Percentiles rank a stretch among this genome's conserved stretches.
Evolutionary conservation across 1,140 invertebrate genomes (phyloP).

Genomic region (Leptoteleia sp.): DNA sequence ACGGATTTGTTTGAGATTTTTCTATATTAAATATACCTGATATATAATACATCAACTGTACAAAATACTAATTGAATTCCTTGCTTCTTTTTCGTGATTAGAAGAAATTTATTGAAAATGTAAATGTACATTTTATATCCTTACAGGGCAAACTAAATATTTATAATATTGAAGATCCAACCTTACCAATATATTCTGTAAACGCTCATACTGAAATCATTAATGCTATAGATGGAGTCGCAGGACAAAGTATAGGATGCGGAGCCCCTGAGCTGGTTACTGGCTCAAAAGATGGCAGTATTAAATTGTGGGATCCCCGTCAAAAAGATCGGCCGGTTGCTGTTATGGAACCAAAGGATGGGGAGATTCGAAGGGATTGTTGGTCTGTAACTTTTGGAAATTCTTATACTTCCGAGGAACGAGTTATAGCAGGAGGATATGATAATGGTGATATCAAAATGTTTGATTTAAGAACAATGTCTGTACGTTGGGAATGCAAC

Average conservation of each 20-base stretch:
- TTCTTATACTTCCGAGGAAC: constrained; percentile 91
- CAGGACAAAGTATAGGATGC: constrained; percentile 90
- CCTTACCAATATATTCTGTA: constrained; percentile 88
- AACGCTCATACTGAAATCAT: constrained; percentile 94
- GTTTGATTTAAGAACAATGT: constrained; percentile 94
- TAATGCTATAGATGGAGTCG: constrained; percentile 95
- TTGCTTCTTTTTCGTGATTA: too few relatives aligned
- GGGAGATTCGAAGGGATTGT: constrained; percentile 87
- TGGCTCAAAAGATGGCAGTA: constrained; percentile 95
- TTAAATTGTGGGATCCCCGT: constrained; percentile 97
- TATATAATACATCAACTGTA: too few relatives aligned
- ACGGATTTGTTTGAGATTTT: too few relatives aligned
- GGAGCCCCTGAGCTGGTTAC: constrained; percentile 97
- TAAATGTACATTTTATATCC: too few relatives aligned
- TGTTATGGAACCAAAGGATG: constrained; percentile 89
- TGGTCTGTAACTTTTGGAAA: constrained; percentile 95
- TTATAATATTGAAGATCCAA: constrained; percentile 87
- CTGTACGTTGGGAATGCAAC: constrained; percentile 94
- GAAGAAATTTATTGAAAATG: too few relatives aligned
- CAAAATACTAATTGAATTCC: too few relatives aligned
- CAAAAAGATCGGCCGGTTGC: constrained; percentile 94
- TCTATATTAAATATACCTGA: too few relatives aligned
- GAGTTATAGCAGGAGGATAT: constrained; percentile 94
- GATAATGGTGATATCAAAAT: constrained; percentile 98
- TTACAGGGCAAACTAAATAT: constrained; percentile 84